Evolutionary conservation across 2,113 vertebrate genomes (phyloP).

Genomic region (Athene noctua): DNA sequence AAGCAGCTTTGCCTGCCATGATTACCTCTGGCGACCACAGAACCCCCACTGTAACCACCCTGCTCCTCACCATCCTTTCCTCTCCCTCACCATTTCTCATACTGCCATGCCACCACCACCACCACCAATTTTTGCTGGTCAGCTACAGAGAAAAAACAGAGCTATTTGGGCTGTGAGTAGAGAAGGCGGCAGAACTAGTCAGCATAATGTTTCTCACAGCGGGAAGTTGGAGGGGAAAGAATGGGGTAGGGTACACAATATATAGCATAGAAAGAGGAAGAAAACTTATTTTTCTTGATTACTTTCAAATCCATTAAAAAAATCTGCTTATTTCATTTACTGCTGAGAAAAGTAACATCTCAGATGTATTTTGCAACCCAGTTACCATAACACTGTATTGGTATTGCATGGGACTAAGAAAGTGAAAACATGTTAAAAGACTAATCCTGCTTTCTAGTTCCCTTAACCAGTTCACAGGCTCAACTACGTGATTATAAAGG

Average conservation of each 20-base stretch:
- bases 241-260: not conserved
- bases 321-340: not conserved
- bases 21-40: fast-evolving
- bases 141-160: not conserved
- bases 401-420: not conserved
- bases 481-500: not conserved
- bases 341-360: not conserved
- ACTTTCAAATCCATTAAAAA: not conserved
- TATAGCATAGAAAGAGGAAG: not conserved
- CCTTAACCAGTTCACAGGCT: not conserved
- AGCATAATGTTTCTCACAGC: fast-evolving
- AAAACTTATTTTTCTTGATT: not conserved
- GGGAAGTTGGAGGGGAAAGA: not conserved
- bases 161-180: not conserved
- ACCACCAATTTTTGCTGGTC: not conserved
- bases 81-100: not conserved
- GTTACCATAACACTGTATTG: not conserved
- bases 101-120: not conserved
- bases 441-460: not conserved
- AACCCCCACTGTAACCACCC: not conserved
- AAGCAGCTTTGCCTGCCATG: not conserved
- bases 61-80: not conserved
- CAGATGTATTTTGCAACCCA: not conserved
- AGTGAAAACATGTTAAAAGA: not conserved
- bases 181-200: not conserved